Percentiles rank a stretch among this genome's conserved stretches.
phyloP scores from a whole-genome alignment of 2,113 vertebrate genomes.

The Tichodroma muraria region DNA sequence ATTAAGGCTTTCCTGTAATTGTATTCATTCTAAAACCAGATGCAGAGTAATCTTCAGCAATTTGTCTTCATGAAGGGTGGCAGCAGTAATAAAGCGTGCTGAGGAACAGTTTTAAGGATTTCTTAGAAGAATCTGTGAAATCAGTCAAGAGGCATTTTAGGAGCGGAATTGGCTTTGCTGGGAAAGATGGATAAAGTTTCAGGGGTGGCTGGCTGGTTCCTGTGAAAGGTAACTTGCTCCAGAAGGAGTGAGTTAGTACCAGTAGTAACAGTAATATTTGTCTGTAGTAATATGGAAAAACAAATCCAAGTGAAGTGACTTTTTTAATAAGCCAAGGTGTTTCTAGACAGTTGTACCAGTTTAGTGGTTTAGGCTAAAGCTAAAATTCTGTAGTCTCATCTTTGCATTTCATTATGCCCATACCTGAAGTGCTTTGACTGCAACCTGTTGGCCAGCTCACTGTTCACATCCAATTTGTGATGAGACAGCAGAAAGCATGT shows the following conservation, averaged over 20 bases:
- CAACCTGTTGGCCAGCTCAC: neutral
- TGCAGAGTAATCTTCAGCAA: neutral
- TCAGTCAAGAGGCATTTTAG: neutral
- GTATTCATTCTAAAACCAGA: neutral
- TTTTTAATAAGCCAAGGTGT: neutral
- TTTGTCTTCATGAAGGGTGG: neutral
- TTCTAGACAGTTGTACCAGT: neutral
- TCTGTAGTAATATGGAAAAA: neutral
- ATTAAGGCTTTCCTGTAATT: neutral
- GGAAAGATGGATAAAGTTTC: neutral
- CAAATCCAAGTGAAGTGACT: neutral
- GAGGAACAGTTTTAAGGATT: neutral
- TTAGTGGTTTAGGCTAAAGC: neutral
- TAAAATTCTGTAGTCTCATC: neutral
- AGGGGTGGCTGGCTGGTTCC: neutral
- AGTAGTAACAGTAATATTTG: accelerated
- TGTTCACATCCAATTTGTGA: neutral
- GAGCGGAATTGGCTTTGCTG: neutral
- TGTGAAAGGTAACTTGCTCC: neutral
- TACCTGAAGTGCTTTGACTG: neutral
- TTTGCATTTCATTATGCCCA: neutral
- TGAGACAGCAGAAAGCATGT: neutral
- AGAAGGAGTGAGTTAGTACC: neutral
- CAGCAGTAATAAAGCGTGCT: neutral
- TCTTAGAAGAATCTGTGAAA: neutral